Evolutionary conservation across 2,888 invertebrate genomes (phyloP), one percentile per base, ranked within the genome.

Genomic region (Eulithis prunata): DNA sequence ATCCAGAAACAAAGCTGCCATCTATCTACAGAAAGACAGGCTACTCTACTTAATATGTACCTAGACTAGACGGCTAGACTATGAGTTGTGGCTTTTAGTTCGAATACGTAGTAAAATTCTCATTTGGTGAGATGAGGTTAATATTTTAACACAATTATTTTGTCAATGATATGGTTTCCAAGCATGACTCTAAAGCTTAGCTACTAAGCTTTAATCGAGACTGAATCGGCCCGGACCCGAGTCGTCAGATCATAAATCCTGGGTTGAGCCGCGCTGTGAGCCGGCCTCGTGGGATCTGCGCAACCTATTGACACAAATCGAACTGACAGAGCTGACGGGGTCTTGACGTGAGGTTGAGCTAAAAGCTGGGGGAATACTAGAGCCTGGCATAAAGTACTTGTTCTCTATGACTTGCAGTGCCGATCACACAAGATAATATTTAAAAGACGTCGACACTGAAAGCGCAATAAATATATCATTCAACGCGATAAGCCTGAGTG

Each of bases 281-380:
- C 46, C 55, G 59, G 47, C 49, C 58, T 61, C 68, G 61, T 64
- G 64, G 57, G 64, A 64, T 69, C 74, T 70, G 62, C 53, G 66
- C 72, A 75, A 70, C 79, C 79, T 71, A 75, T 70, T 79, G 76
- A 77, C 79, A 80, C 79, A 64, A 77, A 75, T 78, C 71, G 68
- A 65, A 70, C 66, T 71, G 73, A 68, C 74, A 70, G 73, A 66
- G 66, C 62, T 68, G 68, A 56, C 14, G 53, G 57, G 49, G 56
- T 57, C 60, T 67, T 63, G 43, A 56, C 52, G 55, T 62, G 62
- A 54, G 59, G 60, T 57, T 52, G 36, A 57, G 51, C 52, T 32
- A 28, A 59, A 64, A 38, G 57, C 52, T 64, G 54, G 53, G 41
- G 58, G 47, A 14, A n/a, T 21, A 47, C 14, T n/a, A 36, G 11